A percentile compares a stretch with the other conserved stretches of the same genome.
phyloP scores from a whole-genome alignment of 2,888 invertebrate genomes.

The Athrips mouffetella region DNA sequence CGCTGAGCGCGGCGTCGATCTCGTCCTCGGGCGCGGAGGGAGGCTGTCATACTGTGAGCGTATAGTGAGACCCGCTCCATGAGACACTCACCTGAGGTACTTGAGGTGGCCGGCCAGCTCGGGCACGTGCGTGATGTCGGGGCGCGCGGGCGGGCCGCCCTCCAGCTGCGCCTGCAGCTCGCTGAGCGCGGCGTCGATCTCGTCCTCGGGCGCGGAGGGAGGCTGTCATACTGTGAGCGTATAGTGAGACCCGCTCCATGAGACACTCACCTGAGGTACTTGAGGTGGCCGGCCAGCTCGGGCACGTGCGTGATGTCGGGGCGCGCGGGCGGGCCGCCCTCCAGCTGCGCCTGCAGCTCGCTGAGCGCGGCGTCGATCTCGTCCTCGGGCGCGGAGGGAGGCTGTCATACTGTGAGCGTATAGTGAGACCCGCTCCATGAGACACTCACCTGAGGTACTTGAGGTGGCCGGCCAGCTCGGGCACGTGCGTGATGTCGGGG shows the following conservation, averaged over 20 bases:
- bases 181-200: slow-evolving; percentile 95
- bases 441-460: slow-evolving; percentile 90
- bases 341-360: slow-evolving; percentile 94
- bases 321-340: slow-evolving; percentile 82
- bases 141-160: slow-evolving; percentile 80
- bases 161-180: slow-evolving; percentile 96
- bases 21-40: slow-evolving; percentile 91
- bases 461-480: slow-evolving; percentile 94
- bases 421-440: neutral
- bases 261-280: slow-evolving; percentile 89
- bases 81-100: slow-evolving; percentile 87
- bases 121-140: slow-evolving; percentile 96
- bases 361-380: slow-evolving; percentile 97
- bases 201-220: slow-evolving; percentile 89
- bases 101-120: slow-evolving; percentile 95
- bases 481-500: slow-evolving; percentile 95
- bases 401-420: no score
- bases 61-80: neutral
- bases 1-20: slow-evolving; percentile 95
- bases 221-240: no score
- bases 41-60: no score
- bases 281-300: slow-evolving; percentile 93
- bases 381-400: slow-evolving; percentile 87
- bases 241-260: neutral
- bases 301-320: slow-evolving; percentile 97